Conservation (phyloP, 2,113 vertebrate species). For the Hirundichthys speculiger region DNA sequence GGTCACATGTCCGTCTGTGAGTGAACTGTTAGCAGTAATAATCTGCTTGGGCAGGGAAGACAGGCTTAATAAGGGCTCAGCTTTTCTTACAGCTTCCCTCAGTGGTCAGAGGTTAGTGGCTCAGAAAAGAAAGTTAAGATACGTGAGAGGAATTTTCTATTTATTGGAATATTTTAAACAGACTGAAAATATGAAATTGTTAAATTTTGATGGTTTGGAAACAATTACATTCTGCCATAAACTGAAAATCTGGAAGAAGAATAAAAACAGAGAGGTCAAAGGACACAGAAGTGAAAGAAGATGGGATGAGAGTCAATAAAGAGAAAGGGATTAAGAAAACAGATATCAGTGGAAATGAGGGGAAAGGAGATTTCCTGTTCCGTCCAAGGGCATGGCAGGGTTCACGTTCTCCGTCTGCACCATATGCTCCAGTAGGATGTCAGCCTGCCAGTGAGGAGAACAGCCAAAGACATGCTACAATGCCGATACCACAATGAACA, state of each 20-base stretch:
- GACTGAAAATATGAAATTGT: not conserved
- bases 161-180: constrained; percentile 6
- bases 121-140: constrained; percentile 27
- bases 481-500: constrained; percentile 32
- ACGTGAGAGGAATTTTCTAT: not conserved
- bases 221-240: too few species aligned
- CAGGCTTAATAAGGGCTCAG: constrained; percentile 63
- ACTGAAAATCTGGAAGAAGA: too few species aligned
- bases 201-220: too few species aligned
- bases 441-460: constrained; percentile 54
- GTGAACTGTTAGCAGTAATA: constrained; percentile 49
- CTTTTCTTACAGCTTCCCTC: constrained; percentile 37
- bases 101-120: constrained; percentile 39
- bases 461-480: constrained; percentile 42
- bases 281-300: not conserved
- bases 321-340: not conserved
- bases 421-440: constrained; percentile 71
- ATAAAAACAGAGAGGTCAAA: too few species aligned
- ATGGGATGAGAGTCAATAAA: constrained; percentile 2
- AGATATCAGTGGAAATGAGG: constrained; percentile 21
- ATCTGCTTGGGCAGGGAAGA: constrained; percentile 47
- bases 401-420: constrained; percentile 57
- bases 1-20: constrained; percentile 43
- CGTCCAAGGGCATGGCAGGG: constrained; percentile 61
- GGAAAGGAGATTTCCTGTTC: constrained; percentile 36